Base-by-base conservation (phyloP, 2,888 invertebrate species). In the Enoplolaimus lenunculus region DNA sequence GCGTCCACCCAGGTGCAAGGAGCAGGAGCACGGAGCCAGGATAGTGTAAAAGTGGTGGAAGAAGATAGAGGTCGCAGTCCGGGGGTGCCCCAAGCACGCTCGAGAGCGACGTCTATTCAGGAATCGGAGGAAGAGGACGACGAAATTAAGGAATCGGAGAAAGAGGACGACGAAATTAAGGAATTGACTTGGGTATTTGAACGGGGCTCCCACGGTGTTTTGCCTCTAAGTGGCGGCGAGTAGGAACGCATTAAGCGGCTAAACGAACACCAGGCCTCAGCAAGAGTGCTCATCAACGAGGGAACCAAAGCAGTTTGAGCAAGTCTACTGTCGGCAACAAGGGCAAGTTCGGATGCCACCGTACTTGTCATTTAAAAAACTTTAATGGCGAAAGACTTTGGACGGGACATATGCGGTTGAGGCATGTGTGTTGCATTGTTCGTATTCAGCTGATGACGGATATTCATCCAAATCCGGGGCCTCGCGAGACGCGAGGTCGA, bases 391-490 rank as follows among this genome's bases (percentile, higher is more conserved):
- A 45, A 7, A 62, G 28, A 62, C 62, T n/a, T 7, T 62, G n/a
- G 7, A 3, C 7, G 13, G 62, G 7, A 29, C 7, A 7, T 7
- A 26, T 62, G 62, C 62, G 28, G 62, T 29, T 3, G n/a, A 3
- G 62, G 28, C 62, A 62, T 31, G 28, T 62, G 31, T 13, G 7
- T 13, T n/a, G 62, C 7, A 13, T 62, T 62, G 62, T 62, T 7
- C n/a, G 62, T 13, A 29, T 62, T 7, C 62, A 62, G 45, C 45
- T 45, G 45, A 13, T 13, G 7, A 62, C 62, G 29, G 62, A 62
- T 31, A 62, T 62, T 7, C 62, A 62, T 29, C 62, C 62, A 13
- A 62, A 62, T 62, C 62, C 62, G 62, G 62, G 62, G 29, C 62
- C 62, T 3, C 29, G 62, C 7, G 7, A 62, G 62, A 62, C 13